phyloP scores from a whole-genome alignment of 2,113 vertebrate genomes.

The Albula glossodonta region DNA sequence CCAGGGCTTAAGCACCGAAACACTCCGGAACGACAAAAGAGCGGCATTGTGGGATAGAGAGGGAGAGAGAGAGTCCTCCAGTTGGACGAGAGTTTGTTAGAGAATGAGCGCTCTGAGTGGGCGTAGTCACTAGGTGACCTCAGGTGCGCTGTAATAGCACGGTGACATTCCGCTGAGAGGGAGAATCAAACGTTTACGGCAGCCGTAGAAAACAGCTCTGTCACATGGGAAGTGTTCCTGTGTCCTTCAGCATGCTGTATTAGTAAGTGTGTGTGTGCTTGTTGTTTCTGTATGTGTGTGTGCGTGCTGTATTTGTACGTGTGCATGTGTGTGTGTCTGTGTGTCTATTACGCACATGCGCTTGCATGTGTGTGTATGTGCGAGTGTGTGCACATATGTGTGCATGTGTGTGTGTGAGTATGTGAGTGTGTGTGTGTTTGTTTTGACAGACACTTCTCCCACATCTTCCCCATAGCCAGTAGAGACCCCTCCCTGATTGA shows the following conservation, averaged over 20 bases:
- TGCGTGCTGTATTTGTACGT: not conserved
- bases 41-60: not conserved
- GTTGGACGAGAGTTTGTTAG: not conserved
- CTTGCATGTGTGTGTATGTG: not conserved
- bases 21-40: not conserved
- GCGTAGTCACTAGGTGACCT: not conserved
- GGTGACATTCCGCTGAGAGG: not conserved
- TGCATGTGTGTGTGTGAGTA: rapidly evolving
- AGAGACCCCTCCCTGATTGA: not conserved
- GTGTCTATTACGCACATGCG: not conserved
- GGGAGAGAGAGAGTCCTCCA: not conserved
- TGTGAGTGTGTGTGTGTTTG: not conserved
- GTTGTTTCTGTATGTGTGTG: not conserved
- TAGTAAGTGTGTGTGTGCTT: no score
- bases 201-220: not conserved
- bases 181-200: not conserved
- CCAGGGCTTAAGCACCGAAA: not conserved
- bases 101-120: not conserved
- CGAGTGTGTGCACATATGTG: not conserved
- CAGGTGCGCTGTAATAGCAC: not conserved
- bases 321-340: constrained; percentile 6
- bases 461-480: not conserved
- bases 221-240: constrained; percentile 31
- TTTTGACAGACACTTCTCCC: not conserved
- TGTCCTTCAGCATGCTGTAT: not conserved